These are phyloP conservation scores for Silurus asotus DNA, from an alignment of 2,113 vertebrate genomes.

Conservation along the genomic window DNA sequence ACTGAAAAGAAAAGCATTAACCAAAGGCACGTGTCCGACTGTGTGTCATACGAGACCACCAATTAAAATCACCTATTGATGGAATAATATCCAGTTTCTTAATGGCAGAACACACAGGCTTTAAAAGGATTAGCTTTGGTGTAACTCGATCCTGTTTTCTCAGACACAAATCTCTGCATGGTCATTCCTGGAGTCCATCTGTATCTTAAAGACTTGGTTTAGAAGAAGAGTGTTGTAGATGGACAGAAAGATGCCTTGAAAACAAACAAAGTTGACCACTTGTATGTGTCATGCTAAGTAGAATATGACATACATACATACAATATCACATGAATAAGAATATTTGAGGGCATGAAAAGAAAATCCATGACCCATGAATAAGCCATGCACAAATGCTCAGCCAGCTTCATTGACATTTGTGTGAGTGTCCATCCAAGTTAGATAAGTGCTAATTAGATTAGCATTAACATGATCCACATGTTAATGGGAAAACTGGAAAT, in stretches of 20 bases:
- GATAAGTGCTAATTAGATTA: slow-evolving; percentile 33
- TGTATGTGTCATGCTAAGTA: neutral
- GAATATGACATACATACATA: neutral
- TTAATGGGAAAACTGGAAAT: slow-evolving; percentile 32
- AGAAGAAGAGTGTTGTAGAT: slow-evolving; percentile 29
- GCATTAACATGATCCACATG: slow-evolving; percentile 27
- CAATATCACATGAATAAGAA: neutral
- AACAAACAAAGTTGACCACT: neutral
- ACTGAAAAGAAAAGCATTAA: slow-evolving; percentile 60
- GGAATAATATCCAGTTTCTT: slow-evolving; percentile 72
- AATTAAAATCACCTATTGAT: slow-evolving; percentile 79
- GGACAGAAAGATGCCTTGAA: slow-evolving; percentile 3
- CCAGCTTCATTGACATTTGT: neutral
- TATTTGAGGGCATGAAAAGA: neutral
- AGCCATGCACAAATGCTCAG: neutral
- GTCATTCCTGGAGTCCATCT: slow-evolving; percentile 41
- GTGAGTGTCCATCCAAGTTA: slow-evolving; percentile 1
- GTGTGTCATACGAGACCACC: slow-evolving; percentile 72
- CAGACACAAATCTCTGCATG: slow-evolving; percentile 58
- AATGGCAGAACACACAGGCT: slow-evolving; percentile 73
- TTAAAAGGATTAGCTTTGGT: slow-evolving; percentile 70
- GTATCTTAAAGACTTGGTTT: slow-evolving; percentile 38
- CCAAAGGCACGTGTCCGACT: slow-evolving; percentile 59
- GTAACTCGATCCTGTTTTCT: slow-evolving; percentile 74
- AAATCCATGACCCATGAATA: neutral